Evolutionary conservation across 2,797 vertebrate genomes (phyloP).

Genomic region (Parauchenoglanis ngamensis): DNA sequence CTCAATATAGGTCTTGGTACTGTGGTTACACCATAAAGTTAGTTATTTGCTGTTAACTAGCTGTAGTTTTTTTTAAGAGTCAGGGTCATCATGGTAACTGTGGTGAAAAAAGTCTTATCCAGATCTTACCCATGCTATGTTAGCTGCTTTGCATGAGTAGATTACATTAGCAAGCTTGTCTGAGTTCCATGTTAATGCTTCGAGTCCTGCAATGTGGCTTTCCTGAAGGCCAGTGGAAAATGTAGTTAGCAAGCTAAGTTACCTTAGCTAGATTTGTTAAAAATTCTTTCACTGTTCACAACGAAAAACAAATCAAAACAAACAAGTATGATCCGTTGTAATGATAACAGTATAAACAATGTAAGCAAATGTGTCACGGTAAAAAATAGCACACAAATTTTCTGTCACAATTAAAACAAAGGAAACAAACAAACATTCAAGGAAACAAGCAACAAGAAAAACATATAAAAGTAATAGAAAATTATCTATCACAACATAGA

Average conservation of each 20-base stretch:
- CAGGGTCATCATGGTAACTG: background rate
- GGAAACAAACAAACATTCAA: background rate
- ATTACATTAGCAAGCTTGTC: background rate
- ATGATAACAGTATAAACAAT: background rate
- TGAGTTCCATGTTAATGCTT: background rate
- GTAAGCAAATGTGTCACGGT: background rate
- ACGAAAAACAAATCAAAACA: background rate
- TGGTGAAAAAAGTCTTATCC: background rate
- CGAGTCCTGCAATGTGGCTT: background rate
- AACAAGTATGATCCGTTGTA: background rate
- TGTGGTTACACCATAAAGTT: background rate
- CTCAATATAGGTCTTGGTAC: background rate
- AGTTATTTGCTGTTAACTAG: background rate
- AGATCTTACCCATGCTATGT: background rate
- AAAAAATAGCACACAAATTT: background rate
- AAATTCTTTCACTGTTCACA: too few species aligned
- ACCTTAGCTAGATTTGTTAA: background rate
- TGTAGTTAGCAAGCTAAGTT: background rate
- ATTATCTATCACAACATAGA: background rate
- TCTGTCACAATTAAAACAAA: background rate
- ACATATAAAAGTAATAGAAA: background rate
- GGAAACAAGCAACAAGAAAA: background rate
- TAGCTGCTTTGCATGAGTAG: background rate
- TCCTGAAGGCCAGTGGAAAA: background rate
- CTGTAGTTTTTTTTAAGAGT: background rate